Conservation (phyloP, 2,888 invertebrate species). For the Corythucha ciliata region DNA sequence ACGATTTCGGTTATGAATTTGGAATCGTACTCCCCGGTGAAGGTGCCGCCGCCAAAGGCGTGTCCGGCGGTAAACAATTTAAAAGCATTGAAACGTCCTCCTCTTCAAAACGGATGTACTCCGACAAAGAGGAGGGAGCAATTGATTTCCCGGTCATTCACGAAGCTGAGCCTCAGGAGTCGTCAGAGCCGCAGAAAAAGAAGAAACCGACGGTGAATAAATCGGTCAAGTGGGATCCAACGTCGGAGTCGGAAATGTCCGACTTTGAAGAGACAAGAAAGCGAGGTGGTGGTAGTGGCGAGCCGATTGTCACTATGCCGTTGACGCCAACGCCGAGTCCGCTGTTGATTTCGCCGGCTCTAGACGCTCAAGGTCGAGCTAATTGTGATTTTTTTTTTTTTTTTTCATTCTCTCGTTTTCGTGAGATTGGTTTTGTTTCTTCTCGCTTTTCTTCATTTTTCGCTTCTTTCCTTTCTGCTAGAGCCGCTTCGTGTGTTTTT, state of each 20-base stretch:
- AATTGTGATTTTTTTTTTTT: too few species aligned
- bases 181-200: background rate
- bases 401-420: too few species aligned
- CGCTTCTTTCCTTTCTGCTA: too few species aligned
- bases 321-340: constrained; percentile 25
- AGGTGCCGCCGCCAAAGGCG: constrained; percentile 30
- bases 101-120: constrained; percentile 8
- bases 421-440: background rate
- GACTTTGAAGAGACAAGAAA: constrained; percentile 46
- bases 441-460: background rate
- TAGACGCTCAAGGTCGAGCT: constrained; percentile 21
- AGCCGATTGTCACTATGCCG: constrained; percentile 33
- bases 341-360: constrained; percentile 18
- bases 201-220: constrained; percentile 42
- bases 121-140: constrained; percentile 49
- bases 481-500: too few species aligned
- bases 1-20: constrained; percentile 71
- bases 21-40: constrained; percentile 55
- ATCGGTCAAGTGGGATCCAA: constrained; percentile 52
- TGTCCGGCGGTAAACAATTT: background rate
- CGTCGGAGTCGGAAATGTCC: constrained; percentile 54
- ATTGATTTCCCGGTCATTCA: constrained; percentile 60
- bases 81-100: constrained; percentile 14
- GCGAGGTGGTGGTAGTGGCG: background rate
- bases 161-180: constrained; percentile 41